Base-by-base conservation (phyloP, 2,797 vertebrate genomes). In the Xenops minutus region DNA sequence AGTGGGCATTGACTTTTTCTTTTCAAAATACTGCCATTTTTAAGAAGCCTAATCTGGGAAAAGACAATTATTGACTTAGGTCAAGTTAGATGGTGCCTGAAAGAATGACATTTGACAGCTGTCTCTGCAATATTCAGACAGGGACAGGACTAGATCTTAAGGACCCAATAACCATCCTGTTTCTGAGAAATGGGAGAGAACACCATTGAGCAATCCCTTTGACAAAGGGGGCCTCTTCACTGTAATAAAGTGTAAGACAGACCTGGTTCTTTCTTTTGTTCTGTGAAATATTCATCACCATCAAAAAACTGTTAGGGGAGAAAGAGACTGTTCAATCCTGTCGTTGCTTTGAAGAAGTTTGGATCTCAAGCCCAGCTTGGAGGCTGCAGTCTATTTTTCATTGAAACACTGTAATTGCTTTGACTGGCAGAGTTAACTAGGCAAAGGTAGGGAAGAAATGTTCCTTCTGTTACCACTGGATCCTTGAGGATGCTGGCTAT, bases 51-150 rank as follows among this genome's bases (percentile, higher is more conserved):
- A 56, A 88, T 85, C 72, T 2, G 3, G 56, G 34, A 79, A 83
- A 92, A 91, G 54, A 19, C 71, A 77, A 36, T 83, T 95, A 93
- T 89, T 83, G 95, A 94, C 84, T 85, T 72, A 3, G 37, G 67
- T 62, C 24, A 3, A 74, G 64, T 71, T 91, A 66, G 79, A 72
- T 75, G 66, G 46, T 83, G 59, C 66, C 86, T 85, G 88, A 87
- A 95, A 82, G 89, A 87, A 87, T 49, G 71, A 18, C 41, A 32
- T 91, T 93, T 0, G 12, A 19, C 81, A 93, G 41, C 84, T 89
- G 34, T 51, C 54, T 83, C 63, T 87, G 61, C 34, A 68, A n/a
- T 77, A 41, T 89, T 92, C 63, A 77, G 71, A 41, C 22, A 61
- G 61, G 30, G 55, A 39, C 14, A 77, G 76, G 52, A 41, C 14